These are phyloP conservation scores for Colostygia pectinataria DNA, from an alignment of 2,888 invertebrate species.

Conservation along the genomic window DNA sequence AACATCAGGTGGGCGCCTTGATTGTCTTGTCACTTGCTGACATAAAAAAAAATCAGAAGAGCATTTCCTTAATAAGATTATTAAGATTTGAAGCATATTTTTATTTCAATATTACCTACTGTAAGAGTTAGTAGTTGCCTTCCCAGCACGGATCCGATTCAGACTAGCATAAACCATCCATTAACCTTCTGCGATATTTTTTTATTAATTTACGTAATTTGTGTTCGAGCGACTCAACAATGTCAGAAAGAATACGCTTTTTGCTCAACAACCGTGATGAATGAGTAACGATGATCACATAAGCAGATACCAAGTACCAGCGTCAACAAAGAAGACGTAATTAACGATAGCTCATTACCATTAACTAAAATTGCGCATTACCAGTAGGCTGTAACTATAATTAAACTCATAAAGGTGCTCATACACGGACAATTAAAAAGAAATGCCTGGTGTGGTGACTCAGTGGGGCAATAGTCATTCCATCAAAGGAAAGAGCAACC, in stretches of 20 bases:
- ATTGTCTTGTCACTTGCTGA: too few species aligned
- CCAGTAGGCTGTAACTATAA: constrained; percentile 3
- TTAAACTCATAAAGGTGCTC: neutral
- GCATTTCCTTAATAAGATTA: too few species aligned
- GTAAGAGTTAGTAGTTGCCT: too few species aligned
- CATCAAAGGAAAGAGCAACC: too few species aligned
- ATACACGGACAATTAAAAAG: neutral
- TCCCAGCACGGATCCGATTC: too few species aligned
- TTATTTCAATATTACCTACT: too few species aligned
- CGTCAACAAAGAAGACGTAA: constrained; percentile 11
- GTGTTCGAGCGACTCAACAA: constrained; percentile 8
- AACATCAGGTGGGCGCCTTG: too few species aligned
- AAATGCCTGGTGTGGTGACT: too few species aligned
- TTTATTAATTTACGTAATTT: constrained; percentile 8
- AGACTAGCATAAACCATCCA: too few species aligned
- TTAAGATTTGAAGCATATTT: too few species aligned
- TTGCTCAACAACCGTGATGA: neutral
- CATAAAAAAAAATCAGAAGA: too few species aligned
- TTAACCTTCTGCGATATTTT: constrained; percentile 45
- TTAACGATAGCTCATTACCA: constrained; percentile 10
- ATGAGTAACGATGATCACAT: neutral
- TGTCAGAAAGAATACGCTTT: neutral
- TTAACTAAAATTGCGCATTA: constrained; percentile 12
- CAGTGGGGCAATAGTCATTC: too few species aligned
- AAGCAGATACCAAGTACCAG: neutral